These are phyloP conservation scores for Melanotaenia trifasciata DNA, from an alignment of 2,797 vertebrate genomes.

Conservation along the genomic window DNA sequence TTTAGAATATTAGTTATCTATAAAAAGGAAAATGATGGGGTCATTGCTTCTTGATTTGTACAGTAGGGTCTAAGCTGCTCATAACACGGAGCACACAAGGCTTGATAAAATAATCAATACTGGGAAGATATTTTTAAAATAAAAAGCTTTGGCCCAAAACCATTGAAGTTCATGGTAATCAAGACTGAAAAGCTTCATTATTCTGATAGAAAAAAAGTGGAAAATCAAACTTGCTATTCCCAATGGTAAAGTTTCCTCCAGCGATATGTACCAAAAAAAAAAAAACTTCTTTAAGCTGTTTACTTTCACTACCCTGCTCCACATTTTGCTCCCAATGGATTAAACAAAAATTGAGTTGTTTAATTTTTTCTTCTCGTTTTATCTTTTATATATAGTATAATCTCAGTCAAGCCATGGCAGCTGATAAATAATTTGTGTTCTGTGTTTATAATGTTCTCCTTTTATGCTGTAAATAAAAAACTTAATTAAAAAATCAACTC, in stretches of 20 bases:
- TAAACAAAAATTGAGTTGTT: slow-evolving; percentile 19
- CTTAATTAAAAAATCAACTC: neutral
- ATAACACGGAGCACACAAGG: neutral
- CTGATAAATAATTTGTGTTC: slow-evolving; percentile 18
- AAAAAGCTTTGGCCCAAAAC: slow-evolving; percentile 24
- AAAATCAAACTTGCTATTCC: slow-evolving; percentile 32
- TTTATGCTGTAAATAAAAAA: neutral
- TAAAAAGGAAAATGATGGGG: neutral
- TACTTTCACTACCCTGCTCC: slow-evolving; percentile 31
- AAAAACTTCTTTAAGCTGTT: slow-evolving; percentile 33
- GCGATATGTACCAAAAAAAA: slow-evolving; percentile 20
- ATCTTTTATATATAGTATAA: slow-evolving; percentile 17
- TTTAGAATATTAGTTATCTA: neutral
- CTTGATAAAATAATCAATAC: slow-evolving; percentile 8
- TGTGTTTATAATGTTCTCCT: slow-evolving; percentile 8
- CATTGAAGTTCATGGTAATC: slow-evolving; percentile 31
- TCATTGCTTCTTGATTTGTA: too few relatives aligned
- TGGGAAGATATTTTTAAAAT: slow-evolving; percentile 14
- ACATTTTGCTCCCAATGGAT: slow-evolving; percentile 28
- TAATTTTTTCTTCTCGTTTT: slow-evolving; percentile 38
- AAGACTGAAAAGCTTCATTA: slow-evolving; percentile 26
- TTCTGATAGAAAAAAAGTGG: slow-evolving; percentile 32
- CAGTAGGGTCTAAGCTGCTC: too few relatives aligned
- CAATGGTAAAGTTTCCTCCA: slow-evolving; percentile 40
- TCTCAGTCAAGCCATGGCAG: slow-evolving; percentile 42